phyloP scores from a whole-genome alignment of 2,888 invertebrate genomes.

The Formica aserva region DNA sequence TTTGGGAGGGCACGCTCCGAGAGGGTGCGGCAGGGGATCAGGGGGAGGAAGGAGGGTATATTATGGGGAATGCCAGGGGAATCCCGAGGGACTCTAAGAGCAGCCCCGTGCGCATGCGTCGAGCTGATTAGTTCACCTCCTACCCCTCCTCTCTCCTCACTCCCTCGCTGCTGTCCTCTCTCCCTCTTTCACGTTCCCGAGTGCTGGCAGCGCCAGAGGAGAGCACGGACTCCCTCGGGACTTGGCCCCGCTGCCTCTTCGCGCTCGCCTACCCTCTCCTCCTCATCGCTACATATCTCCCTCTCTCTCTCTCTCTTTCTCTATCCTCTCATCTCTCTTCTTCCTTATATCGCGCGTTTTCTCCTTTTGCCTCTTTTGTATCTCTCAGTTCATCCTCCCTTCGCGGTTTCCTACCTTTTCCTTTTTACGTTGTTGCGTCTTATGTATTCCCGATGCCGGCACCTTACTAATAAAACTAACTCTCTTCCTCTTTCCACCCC shows the following conservation, averaged over 20 bases:
- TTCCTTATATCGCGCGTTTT: conserved; percentile 47
- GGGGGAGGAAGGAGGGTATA: conserved; percentile 75
- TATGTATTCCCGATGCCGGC: conserved; percentile 44
- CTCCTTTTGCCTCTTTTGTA: conserved; percentile 36
- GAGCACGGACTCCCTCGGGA: conserved; percentile 82
- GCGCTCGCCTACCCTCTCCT: conserved; percentile 67
- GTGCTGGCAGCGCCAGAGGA: conserved; percentile 84
- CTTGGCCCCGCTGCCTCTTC: conserved; percentile 79
- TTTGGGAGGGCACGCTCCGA: conserved; percentile 48
- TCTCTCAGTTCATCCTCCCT: conserved; percentile 37
- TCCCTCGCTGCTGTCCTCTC: conserved; percentile 50
- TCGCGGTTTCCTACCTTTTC: conserved; percentile 50
- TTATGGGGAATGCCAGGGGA: conserved; percentile 83
- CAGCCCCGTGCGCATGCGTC: conserved; percentile 83
- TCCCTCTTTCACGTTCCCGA: conserved; percentile 76
- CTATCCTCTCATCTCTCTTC: conserved; percentile 52
- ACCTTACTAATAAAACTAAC: conserved; percentile 58
- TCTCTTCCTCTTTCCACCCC: conserved; percentile 47
- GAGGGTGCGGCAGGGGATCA: conserved; percentile 58
- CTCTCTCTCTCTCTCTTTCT: conserved; percentile 53
- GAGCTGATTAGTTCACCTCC: conserved; percentile 84
- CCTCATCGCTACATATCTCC: conserved; percentile 54
- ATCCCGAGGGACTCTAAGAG: conserved; percentile 80
- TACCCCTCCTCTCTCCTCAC: conserved; percentile 61
- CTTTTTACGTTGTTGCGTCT: conserved; percentile 62